phyloP scores from a whole-genome alignment of 2,888 invertebrate species.

The Dione juno region DNA sequence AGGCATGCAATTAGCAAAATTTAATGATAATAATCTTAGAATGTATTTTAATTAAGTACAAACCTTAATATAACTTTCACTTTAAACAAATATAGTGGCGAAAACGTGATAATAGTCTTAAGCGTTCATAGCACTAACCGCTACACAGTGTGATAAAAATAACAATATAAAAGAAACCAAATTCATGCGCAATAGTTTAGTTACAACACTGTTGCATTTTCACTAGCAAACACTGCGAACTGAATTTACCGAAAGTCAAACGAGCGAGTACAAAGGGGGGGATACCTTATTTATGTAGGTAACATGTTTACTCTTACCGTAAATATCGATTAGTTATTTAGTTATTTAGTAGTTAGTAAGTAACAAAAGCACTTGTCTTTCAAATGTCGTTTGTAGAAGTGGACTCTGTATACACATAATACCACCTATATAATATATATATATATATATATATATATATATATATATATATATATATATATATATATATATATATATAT shows the following conservation, averaged over 20 bases:
- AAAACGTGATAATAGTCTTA: slow-evolving; percentile 19
- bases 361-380: background rate
- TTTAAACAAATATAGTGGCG: background rate
- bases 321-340: slow-evolving; percentile 5
- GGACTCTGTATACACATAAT: too few relatives aligned
- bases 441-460: background rate
- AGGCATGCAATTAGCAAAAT: background rate
- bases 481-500: too few relatives aligned
- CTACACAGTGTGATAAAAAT: slow-evolving; percentile 20
- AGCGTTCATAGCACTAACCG: background rate
- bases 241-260: background rate
- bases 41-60: slow-evolving; percentile 6
- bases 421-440: background rate
- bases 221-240: slow-evolving; percentile 28
- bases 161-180: slow-evolving; percentile 32
- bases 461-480: too few relatives aligned
- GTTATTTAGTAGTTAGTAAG: too few relatives aligned
- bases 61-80: slow-evolving; percentile 34
- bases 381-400: background rate
- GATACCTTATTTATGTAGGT: slow-evolving; percentile 1
- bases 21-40: background rate
- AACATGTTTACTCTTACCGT: background rate
- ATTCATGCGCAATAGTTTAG: slow-evolving; percentile 31
- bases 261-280: background rate
- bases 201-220: slow-evolving; percentile 35